Evolutionary conservation across 1,140 invertebrate species (phyloP).

Genomic region (Paralvinella palmiformis): DNA sequence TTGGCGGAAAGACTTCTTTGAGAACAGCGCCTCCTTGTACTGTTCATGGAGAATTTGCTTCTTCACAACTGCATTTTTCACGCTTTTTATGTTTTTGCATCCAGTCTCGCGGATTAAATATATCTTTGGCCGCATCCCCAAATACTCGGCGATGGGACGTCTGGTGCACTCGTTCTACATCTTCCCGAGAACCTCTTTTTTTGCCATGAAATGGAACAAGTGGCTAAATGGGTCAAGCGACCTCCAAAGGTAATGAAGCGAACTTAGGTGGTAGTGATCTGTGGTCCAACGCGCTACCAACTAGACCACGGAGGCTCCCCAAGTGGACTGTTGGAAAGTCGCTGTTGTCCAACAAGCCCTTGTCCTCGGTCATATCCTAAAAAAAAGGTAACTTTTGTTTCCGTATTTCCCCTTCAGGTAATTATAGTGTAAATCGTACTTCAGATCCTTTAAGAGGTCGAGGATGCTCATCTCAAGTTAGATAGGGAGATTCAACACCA

Average conservation of each 20-base stretch:
- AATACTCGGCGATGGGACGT: slow-evolving; percentile 42
- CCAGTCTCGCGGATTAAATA: slow-evolving; percentile 32
- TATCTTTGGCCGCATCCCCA: slow-evolving; percentile 49
- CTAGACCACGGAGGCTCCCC: no score
- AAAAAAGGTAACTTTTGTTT: no score
- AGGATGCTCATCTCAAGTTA: no score
- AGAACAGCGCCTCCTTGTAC: slow-evolving; percentile 27
- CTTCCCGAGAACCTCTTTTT: slow-evolving; percentile 53
- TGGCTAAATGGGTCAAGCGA: slow-evolving; percentile 27
- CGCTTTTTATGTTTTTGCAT: slow-evolving; percentile 25
- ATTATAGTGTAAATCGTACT: no score
- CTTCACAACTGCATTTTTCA: slow-evolving; percentile 24
- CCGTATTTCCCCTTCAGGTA: no score
- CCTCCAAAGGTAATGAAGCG: no score
- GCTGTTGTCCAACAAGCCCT: no score
- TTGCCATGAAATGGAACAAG: slow-evolving; percentile 26
- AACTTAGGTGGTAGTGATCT: no score
- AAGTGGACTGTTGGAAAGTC: no score
- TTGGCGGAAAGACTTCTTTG: slow-evolving; percentile 15
- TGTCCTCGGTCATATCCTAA: slow-evolving; percentile 47
- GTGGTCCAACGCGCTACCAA: no score
- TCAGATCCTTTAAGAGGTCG: no score
- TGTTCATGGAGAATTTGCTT: slow-evolving; percentile 21
- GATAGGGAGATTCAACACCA: no score
- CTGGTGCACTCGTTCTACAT: slow-evolving; percentile 53